Base-by-base conservation (phyloP, 1,140 invertebrate genomes). In the Aphidius gifuensis region DNA sequence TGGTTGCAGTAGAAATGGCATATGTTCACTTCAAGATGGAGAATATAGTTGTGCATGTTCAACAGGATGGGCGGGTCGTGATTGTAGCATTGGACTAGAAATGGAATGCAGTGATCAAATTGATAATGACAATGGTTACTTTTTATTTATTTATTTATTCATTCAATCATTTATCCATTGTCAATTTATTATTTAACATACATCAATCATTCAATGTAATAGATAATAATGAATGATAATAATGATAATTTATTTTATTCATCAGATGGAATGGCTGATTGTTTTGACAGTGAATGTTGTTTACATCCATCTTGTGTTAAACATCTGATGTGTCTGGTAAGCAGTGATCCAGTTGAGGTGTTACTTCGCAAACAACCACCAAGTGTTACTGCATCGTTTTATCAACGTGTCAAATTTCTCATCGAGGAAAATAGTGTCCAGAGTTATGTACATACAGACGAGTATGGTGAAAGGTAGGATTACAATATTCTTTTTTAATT, bases 361-460 rank as follows among this genome's bases (percentile, higher is more conserved):
- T 84, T 99, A 0, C 85, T 98, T 0, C 83, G 95, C 43, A 98
- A 98, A 82, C 94, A 98, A 72, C 94, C 96, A 3, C 94, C 96
- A 8, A 93, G 93, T 46, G 92, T 97, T 44, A 97, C 95, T 2
- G 94, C 95, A 6, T 96, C 96, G 2, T 99, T 99, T 81, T 99
- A 97, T 75, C 95, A 99, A 77, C 86, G 95, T 48, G 96, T 99
- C 76, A 96, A 96, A 75, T 99, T 99, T 82, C 87, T 99, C 59
- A 96, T 99, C 62, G 96, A 99, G 82, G 95, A 98, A 78, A 95
- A 97, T 78, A 96, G 94, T 62, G 96, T 99, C 39, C 97, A 99
- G 81, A 96, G 92, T 72, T 99, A 98, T 82, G 95, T 96, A 32
- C 93, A 96, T 74, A 91, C 92, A 83, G 93, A 96, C 81, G 93